Evolutionary conservation across 2,113 vertebrate genomes (phyloP), one percentile per base, ranked within the genome.

Genomic region (Aythya baeri): DNA sequence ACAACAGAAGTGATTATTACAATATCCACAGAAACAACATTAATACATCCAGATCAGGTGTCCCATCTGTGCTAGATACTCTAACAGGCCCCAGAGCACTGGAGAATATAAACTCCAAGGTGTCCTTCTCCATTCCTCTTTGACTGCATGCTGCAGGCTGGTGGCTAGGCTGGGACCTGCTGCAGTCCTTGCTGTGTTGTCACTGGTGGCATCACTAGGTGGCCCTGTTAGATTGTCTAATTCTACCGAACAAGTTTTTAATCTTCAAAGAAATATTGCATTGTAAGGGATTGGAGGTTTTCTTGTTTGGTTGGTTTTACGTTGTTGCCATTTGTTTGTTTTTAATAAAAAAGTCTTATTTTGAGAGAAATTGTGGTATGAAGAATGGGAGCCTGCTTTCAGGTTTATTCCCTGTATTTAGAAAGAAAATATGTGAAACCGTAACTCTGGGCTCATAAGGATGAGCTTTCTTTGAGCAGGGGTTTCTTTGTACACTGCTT

Each of bases 191-290:
- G 13, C n/a, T 70, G 34, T 22, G 17, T 58, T 36, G 21, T n/a
- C 21, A 1, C 21, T 54, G 41, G 14, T 62, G 36, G 10, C 17
- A 49, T 90, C 91, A 81, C 92, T 91, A 95, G 88, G 41, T 83
- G 88, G 83, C 72, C 68, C 90, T 86, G 20, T 70, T 74, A 62
- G 36, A 66, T 52, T 43, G 43, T 2, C 38, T 58, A 4, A 46
- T 83, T 77, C 36, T 81, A 83, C 50, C 29, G 36, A 88, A 13
- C 2, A 83, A 63, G 17, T 14, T 88, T 96, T 94, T 88, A 63
- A 36, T 93, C 86, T 81, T 88, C 78, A 95, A 88, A 82, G 36
- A 63, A 32, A 70, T 44, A 91, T 32, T 72, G 14, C 7, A 20
- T 7, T n/a, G 10, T 17, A 74, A 58, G 7, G 5, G 6, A 79